Conservation (phyloP, 1,140 invertebrate species). For the Drosophila baimaii region DNA sequence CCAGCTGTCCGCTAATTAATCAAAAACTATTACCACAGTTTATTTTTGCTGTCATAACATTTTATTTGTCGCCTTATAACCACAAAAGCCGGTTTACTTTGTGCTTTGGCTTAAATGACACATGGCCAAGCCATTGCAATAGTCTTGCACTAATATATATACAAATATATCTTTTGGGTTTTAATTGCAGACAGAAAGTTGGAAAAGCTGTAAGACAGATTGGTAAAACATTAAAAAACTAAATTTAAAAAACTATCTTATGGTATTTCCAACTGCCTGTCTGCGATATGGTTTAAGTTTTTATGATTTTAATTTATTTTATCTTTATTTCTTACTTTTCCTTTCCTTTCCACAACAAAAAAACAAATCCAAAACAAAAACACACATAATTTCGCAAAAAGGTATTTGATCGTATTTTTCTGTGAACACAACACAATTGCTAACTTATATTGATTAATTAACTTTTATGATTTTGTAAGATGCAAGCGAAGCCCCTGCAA, state of each 20-base stretch:
- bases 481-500: constrained; percentile 21
- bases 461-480: constrained; percentile 62
- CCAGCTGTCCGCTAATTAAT: constrained; percentile 2
- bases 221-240: background rate
- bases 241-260: background rate
- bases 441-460: constrained; percentile 46
- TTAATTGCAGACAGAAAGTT: constrained; percentile 28
- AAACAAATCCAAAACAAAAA: constrained; percentile 33
- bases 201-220: background rate
- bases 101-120: constrained; percentile 21
- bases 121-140: constrained; percentile 14
- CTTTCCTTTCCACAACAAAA: constrained; percentile 18
- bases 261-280: background rate
- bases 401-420: constrained; percentile 77
- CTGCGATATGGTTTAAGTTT: constrained; percentile 61
- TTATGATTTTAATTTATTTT: constrained; percentile 69
- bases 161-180: constrained; percentile 15
- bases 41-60: background rate
- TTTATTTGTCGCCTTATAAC: background rate
- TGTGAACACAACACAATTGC: constrained; percentile 36
- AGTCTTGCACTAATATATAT: constrained; percentile 8
- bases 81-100: constrained; percentile 30
- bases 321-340: constrained; percentile 73
- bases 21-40: background rate
- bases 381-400: constrained; percentile 64